Base-by-base conservation (phyloP, 2,888 invertebrate species). In the Aspidiotus rigidus region DNA sequence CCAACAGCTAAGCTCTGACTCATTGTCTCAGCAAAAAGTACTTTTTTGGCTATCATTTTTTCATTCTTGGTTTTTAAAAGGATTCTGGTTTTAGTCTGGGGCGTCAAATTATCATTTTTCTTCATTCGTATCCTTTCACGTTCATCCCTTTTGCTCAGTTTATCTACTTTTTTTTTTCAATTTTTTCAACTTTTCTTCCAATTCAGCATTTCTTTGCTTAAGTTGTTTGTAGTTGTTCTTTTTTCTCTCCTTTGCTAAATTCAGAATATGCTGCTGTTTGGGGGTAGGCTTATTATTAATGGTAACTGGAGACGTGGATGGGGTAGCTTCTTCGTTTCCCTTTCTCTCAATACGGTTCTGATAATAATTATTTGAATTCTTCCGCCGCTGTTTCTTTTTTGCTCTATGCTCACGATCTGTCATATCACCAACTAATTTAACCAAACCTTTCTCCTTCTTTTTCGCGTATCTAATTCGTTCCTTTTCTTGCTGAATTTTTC, bases 21-120 rank as follows among this genome's bases (percentile, higher is more conserved):
- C 11, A 49, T n/a, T 49, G 49, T 49, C n/a, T 49, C 49, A 13
- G 49, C 49, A 49, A 49, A 49, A 49, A 49, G 49, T 49, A 49
- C 49, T 49, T 49, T 49, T 49, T n/a, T 11, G n/a, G 49, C 49
- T 49, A 49, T 49, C 49, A 49, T 11, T 49, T 49, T 49, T n/a
- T 49, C 11, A n/a, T 49, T n/a, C n/a, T n/a, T n/a, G 11, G 11
- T 11, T 49, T 13, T 49, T n/a, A 49, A 6, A 13, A 49, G 10
- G 49, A 13, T 49, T 49, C 49, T 11, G n/a, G 49, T 49, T 49
- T n/a, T 11, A 13, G 49, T 49, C 49, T 6, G 11, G n/a, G 49
- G 49, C n/a, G 49, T 13, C 11, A 49, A n/a, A n/a, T 49, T 13
- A n/a, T 49, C 10, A 49, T 49, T 49, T 49, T 49, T 49, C 49